These are phyloP conservation scores for Sitta carolinensis DNA, from an alignment of 2,797 vertebrate species.

Conservation along the genomic window DNA sequence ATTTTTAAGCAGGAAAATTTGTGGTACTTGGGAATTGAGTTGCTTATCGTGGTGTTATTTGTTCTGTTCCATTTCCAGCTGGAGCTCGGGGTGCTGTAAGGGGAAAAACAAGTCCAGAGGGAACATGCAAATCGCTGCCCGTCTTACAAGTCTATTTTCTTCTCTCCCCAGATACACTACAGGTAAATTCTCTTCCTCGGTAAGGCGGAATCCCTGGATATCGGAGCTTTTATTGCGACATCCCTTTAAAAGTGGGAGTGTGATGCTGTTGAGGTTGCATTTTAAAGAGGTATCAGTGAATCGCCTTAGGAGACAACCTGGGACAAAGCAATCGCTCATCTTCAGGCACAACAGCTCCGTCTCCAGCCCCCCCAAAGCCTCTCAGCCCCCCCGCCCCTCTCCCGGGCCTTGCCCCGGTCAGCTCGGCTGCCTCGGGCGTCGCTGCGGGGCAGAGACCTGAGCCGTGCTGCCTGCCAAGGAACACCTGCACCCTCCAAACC, in stretches of 20 bases:
- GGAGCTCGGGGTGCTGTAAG: neutral
- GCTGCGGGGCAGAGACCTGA: neutral
- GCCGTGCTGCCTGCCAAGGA: accelerated
- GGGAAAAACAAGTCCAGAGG: constrained; percentile 44
- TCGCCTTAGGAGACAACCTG: neutral
- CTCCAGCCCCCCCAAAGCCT: neutral
- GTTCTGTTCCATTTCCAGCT: neutral
- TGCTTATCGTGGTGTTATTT: neutral
- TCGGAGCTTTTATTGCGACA: neutral
- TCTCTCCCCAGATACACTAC: neutral
- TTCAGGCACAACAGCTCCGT: neutral
- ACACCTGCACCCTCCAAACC: neutral
- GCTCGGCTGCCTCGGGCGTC: neutral
- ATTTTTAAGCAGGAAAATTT: neutral
- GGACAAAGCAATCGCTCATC: neutral
- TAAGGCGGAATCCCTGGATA: neutral
- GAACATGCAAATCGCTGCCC: neutral
- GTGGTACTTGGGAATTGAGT: neutral
- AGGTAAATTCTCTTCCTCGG: constrained; percentile 12
- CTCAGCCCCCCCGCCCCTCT: neutral
- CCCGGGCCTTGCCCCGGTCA: accelerated
- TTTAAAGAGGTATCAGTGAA: neutral
- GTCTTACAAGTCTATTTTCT: constrained; percentile 14
- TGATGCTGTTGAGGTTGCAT: neutral
- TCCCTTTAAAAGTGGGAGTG: neutral